Evolutionary conservation across 2,888 invertebrate genomes (phyloP), one percentile per base, ranked within the genome.

Genomic region (Erynnis tages): DNA sequence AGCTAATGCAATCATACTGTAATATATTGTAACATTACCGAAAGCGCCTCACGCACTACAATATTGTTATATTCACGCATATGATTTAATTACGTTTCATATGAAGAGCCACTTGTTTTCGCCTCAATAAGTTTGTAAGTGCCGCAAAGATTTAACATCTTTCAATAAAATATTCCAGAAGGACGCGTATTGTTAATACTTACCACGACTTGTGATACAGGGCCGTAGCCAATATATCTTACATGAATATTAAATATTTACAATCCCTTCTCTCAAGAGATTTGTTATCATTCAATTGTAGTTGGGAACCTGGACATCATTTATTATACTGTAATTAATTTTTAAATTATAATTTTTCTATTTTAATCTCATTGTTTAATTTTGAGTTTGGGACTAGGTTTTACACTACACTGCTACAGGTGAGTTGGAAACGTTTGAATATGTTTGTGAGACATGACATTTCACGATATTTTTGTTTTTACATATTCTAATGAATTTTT

Each of bases 271-370:
- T 58, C 60, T 54, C 54, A 54, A 62, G 57, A 62, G 57, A 62
- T 57, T 69, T 71, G 69, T 74, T 71, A 71, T 71, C 66, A 67
- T 63, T 58, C 60, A 68, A 63, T 61, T 66, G 67, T 73, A 69
- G 71, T 66, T 57, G 71, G 72, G 72, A 72, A 69, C 63, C 69
- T 66, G 72, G 67, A 71, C 67, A 63, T 62, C 76, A 77, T 84
- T 81, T 79, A 73, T 80, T 83, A 75, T 83, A 85, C 74, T 78
- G 86, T 85, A 88, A 89, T 88, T 87, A 87, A 85, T 83, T 89
- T 86, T 87, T 88, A 87, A 88, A 89, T 88, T 89, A 89, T 89
- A 89, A 85, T 88, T 88, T 87, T 89, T 88, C 81, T 87, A 87
- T 86, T 87, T 73, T 82, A 86, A 70, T 69, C 25, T 13, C 1